A percentile compares a stretch with the other conserved stretches of the same genome.
Evolutionary conservation across 2,888 invertebrate genomes (phyloP).

Genomic region (Baronia brevicornis): DNA sequence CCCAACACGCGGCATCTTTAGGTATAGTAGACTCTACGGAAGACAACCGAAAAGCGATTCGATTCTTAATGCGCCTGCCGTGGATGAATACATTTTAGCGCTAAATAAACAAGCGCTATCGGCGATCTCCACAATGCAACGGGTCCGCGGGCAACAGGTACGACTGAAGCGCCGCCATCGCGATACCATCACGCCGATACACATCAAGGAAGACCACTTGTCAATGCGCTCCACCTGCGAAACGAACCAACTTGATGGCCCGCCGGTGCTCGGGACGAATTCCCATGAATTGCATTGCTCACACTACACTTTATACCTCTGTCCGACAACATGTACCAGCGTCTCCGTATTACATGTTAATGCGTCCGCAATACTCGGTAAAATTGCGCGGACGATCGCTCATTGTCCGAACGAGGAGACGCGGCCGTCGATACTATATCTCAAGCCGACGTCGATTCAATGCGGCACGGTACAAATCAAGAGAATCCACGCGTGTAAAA

Average conservation of each 20-base stretch:
- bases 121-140: conserved; percentile 64
- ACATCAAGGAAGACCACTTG: conserved; percentile 74
- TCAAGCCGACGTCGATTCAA: conserved; percentile 30
- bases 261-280: conserved; percentile 57
- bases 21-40: too few relatives aligned
- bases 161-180: conserved; percentile 66
- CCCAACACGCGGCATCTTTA: too few relatives aligned
- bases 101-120: conserved; percentile 72
- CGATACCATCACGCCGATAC: conserved; percentile 72
- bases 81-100: conserved; percentile 66
- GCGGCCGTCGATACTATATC: conserved; percentile 37
- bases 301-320: conserved; percentile 64
- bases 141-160: conserved; percentile 55
- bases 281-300: conserved; percentile 64
- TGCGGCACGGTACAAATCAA: conserved; percentile 16
- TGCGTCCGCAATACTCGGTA: conserved; percentile 36
- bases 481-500: conserved; percentile 48
- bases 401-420: conserved; percentile 17
- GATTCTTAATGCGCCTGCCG: too few relatives aligned
- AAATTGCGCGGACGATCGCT: conserved; percentile 26
- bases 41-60: too few relatives aligned
- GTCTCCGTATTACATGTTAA: conserved; percentile 51
- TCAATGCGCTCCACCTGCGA: conserved; percentile 73
- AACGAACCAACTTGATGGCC: conserved; percentile 54
- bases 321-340: conserved; percentile 46